phyloP scores from a whole-genome alignment of 2,797 vertebrate species.

The Morelia viridis region DNA sequence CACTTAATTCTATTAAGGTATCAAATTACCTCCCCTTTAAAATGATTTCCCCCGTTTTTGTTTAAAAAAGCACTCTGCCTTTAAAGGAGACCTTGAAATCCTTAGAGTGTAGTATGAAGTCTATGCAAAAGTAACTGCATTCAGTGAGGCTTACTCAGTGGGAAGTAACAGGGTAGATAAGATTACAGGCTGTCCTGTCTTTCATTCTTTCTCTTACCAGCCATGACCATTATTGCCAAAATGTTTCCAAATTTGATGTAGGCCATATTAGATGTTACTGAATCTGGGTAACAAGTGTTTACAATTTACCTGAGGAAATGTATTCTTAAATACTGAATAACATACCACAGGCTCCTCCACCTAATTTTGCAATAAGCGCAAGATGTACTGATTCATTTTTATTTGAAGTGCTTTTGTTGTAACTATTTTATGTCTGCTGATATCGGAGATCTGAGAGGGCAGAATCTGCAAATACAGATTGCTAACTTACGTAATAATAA shows the following conservation, averaged over 20 bases:
- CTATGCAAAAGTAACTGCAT: neutral
- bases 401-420: slow-evolving; percentile 31
- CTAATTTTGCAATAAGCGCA: neutral
- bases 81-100: neutral
- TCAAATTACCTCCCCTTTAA: neutral
- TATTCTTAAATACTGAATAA: slow-evolving; percentile 13
- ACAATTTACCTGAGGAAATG: neutral
- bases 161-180: neutral
- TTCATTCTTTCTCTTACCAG: neutral
- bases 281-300: neutral
- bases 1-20: slow-evolving; percentile 49
- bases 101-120: neutral
- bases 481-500: slow-evolving; percentile 14
- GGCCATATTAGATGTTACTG: neutral
- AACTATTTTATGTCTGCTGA: slow-evolving; percentile 24
- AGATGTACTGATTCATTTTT: neutral
- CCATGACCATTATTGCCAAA: neutral
- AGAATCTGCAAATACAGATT: neutral
- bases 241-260: neutral
- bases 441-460: slow-evolving; percentile 16
- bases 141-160: neutral
- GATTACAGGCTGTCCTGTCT: neutral
- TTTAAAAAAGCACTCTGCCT: neutral
- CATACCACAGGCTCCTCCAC: neutral
- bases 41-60: neutral